phyloP scores from a whole-genome alignment of 2,797 vertebrate genomes.

The Pseudochirops corinnae region DNA sequence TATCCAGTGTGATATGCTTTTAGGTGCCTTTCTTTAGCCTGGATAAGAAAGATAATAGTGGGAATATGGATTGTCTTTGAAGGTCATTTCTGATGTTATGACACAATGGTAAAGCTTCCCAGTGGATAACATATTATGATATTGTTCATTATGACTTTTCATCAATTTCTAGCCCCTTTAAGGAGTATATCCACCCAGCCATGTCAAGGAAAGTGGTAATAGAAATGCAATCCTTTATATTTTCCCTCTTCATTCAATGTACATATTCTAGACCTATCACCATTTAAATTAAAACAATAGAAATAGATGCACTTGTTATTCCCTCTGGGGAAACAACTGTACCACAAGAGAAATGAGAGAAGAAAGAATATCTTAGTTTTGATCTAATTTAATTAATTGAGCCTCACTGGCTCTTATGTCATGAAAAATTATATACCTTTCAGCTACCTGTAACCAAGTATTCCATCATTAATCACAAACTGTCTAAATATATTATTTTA shows the following conservation, averaged over 20 bases:
- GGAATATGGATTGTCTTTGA: neutral
- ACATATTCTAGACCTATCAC: neutral
- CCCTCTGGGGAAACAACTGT: neutral
- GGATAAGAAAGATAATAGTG: neutral
- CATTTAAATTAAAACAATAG: slow-evolving; percentile 42
- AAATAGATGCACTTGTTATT: neutral
- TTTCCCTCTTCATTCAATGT: neutral
- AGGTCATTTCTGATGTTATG: neutral
- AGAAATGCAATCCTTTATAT: neutral
- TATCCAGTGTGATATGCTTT: neutral
- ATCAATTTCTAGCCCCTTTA: neutral
- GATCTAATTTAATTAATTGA: slow-evolving; percentile 29
- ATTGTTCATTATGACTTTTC: neutral
- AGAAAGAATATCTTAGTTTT: neutral
- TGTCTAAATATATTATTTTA: neutral
- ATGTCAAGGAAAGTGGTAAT: neutral
- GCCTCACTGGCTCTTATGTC: neutral
- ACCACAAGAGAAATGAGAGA: neutral
- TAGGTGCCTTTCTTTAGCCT: neutral
- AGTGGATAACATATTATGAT: neutral
- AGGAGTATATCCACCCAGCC: slow-evolving; percentile 5
- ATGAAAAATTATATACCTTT: slow-evolving; percentile 1
- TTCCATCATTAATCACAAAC: slow-evolving; percentile 12
- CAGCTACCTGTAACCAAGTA: neutral
- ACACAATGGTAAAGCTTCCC: neutral